Conservation (phyloP, 1,140 invertebrate genomes). For the Antheraea pernyi region DNA sequence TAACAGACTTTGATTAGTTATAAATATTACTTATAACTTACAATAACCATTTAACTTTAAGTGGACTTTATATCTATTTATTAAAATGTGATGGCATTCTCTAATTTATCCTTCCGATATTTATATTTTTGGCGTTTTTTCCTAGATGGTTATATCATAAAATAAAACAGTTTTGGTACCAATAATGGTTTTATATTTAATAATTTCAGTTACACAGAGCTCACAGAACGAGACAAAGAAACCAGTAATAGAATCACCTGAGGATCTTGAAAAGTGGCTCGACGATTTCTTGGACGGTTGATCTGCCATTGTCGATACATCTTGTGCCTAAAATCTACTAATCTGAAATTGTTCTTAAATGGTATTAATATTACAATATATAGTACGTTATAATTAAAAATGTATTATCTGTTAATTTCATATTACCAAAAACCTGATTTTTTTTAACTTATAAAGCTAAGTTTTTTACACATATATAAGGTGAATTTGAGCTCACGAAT, state of each 20-base stretch:
- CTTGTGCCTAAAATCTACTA: neutral
- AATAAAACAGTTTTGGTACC: neutral
- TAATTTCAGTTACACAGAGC: conserved; percentile 35
- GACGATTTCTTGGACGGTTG: conserved; percentile 69
- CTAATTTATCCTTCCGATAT: no score
- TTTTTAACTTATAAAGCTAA: neutral
- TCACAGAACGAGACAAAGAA: conserved; percentile 32
- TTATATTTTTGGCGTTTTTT: no score
- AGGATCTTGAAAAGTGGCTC: conserved; percentile 75
- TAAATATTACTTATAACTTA: no score
- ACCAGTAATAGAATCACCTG: conserved; percentile 63
- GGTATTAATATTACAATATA: neutral
- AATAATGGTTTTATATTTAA: conserved; percentile 12
- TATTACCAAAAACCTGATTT: neutral
- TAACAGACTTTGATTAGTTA: no score
- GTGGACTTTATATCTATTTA: no score
- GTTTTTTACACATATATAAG: neutral
- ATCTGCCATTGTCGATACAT: neutral
- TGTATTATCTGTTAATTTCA: neutral
- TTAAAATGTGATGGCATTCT: no score
- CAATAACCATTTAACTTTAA: no score
- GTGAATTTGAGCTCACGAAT: no score
- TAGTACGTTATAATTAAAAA: neutral
- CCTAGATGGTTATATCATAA: no score
- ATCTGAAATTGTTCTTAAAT: neutral